Conservation (phyloP, 2,888 invertebrate species). For the Cataglyphis cursor region DNA sequence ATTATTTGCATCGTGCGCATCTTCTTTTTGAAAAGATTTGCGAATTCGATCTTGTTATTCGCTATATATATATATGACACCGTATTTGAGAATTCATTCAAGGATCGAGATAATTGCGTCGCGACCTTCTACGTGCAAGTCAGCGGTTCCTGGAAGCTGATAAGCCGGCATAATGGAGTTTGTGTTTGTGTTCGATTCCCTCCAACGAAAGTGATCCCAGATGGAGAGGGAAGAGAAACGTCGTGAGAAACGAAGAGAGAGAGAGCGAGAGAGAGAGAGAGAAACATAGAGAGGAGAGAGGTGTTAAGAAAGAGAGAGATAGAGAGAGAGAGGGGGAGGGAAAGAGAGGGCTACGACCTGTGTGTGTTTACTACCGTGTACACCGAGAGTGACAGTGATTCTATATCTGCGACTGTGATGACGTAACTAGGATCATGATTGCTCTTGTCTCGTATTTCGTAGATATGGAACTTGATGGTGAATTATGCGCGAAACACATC, state of each 20-base stretch:
- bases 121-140: slow-evolving; percentile 27
- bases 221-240: slow-evolving; percentile 11
- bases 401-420: slow-evolving; percentile 77
- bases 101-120: not conserved
- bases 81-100: slow-evolving; percentile 20
- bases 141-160: slow-evolving; percentile 39
- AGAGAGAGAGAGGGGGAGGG: slow-evolving; percentile 60
- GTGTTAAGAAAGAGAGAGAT: slow-evolving; percentile 57
- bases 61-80: not conserved
- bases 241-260: slow-evolving; percentile 23
- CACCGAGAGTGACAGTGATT: slow-evolving; percentile 80
- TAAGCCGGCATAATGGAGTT: slow-evolving; percentile 24
- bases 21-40: not conserved
- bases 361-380: slow-evolving; percentile 76
- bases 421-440: slow-evolving; percentile 78
- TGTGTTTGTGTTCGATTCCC: slow-evolving; percentile 31
- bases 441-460: slow-evolving; percentile 58
- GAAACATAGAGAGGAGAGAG: slow-evolving; percentile 26
- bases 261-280: slow-evolving; percentile 1
- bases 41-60: not conserved
- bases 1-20: not conserved
- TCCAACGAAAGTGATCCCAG: slow-evolving; percentile 56
- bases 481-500: slow-evolving; percentile 27
- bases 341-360: slow-evolving; percentile 78
- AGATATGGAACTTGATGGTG: slow-evolving; percentile 57